Conservation (phyloP, 92 coral and sea anemone species). For the Epizoanthus rinbou region DNA sequence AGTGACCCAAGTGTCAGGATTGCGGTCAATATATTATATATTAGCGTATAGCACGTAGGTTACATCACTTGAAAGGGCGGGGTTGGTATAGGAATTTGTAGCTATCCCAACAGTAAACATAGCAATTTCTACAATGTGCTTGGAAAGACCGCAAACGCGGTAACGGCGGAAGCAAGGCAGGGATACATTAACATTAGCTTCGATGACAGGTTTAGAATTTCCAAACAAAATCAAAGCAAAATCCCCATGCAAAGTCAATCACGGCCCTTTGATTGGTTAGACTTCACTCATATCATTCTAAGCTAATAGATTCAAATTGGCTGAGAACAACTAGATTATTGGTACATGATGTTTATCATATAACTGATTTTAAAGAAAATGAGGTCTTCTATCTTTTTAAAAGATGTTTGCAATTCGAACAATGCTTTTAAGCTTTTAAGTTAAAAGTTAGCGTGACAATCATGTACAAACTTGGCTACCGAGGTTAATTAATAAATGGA, state of each 20-base stretch:
- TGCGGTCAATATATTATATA: not conserved
- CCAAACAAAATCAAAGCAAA: slow-evolving; percentile 21
- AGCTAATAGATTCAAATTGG: not conserved
- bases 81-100: not conserved
- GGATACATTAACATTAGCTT: not conserved
- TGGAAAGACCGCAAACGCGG: not conserved
- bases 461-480: slow-evolving; percentile 18
- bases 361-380: no score
- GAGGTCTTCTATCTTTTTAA: not conserved
- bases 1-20: no score
- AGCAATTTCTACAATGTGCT: not conserved
- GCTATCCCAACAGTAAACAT: slow-evolving; percentile 1
- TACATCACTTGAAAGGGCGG: not conserved
- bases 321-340: not conserved
- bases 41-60: not conserved
- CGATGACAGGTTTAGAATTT: slow-evolving; percentile 33
- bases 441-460: not conserved
- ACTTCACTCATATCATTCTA: not conserved
- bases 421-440: not conserved
- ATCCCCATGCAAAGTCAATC: slow-evolving; percentile 11
- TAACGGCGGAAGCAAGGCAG: not conserved
- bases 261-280: not conserved
- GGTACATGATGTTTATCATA: not conserved
- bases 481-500: not conserved
- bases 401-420: slow-evolving; percentile 11